Evolutionary conservation across 1,140 invertebrate genomes (phyloP).

Genomic region (Copidosoma floridanum): DNA sequence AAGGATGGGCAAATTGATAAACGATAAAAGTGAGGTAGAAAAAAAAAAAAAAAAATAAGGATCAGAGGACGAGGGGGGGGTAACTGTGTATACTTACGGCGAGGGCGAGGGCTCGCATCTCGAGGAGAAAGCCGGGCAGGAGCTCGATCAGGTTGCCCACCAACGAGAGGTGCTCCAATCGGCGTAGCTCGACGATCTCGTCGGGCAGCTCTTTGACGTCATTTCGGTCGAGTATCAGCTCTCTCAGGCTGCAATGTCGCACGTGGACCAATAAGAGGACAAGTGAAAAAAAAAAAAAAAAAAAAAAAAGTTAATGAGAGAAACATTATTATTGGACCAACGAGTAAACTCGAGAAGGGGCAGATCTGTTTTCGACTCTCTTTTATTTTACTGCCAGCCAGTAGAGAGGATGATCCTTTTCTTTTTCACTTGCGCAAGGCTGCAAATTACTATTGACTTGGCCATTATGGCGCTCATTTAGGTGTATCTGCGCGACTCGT

Average conservation of each 20-base stretch:
- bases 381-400: no score
- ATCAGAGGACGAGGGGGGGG: not conserved
- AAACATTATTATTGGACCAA: no score
- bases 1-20: no score
- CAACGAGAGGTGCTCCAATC: slow-evolving; percentile 62
- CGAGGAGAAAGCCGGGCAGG: slow-evolving; percentile 55
- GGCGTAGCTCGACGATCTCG: slow-evolving; percentile 59
- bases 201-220: slow-evolving; percentile 63
- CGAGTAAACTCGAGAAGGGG: no score
- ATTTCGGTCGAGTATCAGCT: slow-evolving; percentile 71
- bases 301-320: slow-evolving; percentile 3
- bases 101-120: slow-evolving; percentile 56
- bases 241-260: slow-evolving; percentile 60
- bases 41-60: not conserved
- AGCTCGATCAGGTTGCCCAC: slow-evolving; percentile 61
- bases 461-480: no score
- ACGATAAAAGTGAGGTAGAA: not conserved
- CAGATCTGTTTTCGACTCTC: no score
- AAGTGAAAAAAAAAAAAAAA: not conserved
- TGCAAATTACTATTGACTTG: no score
- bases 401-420: no score
- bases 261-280: slow-evolving; percentile 15
- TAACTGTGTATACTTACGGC: slow-evolving; percentile 43
- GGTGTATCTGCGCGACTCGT: no score
- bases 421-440: no score